Percentiles rank a stretch among this genome's conserved stretches.
phyloP scores from a whole-genome alignment of 2,113 vertebrate species.

The Petrocephalus zakoni region DNA sequence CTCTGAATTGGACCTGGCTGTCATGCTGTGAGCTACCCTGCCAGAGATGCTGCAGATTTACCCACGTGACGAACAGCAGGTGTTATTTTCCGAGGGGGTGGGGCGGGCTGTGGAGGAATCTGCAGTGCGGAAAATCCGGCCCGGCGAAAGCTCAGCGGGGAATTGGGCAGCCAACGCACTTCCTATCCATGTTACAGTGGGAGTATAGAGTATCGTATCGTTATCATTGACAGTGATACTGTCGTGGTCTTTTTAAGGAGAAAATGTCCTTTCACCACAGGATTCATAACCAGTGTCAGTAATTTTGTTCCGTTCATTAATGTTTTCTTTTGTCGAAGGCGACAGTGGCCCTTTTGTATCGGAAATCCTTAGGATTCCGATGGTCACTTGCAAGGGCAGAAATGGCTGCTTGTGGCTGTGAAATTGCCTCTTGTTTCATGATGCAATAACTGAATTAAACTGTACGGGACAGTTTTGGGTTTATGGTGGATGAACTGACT shows the following conservation, averaged over 20 bases:
- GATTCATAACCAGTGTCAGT: constrained; percentile 21
- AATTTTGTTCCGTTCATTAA: constrained; percentile 21
- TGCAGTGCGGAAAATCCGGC: constrained; percentile 36
- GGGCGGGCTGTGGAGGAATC: constrained; percentile 18
- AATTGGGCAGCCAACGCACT: constrained; percentile 22
- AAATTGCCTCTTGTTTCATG: constrained; percentile 20
- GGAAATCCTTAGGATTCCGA: constrained; percentile 19
- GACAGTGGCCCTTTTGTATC: constrained; percentile 15
- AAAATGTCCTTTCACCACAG: constrained; percentile 18
- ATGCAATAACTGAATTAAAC: constrained; percentile 26
- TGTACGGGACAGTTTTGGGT: background rate
- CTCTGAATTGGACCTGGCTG: background rate
- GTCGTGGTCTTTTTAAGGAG: constrained; percentile 10
- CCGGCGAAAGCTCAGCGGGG: constrained; percentile 18
- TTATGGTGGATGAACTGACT: background rate
- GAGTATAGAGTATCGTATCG: background rate
- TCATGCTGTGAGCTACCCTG: background rate
- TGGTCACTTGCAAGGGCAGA: constrained; percentile 19
- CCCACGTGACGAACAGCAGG: background rate
- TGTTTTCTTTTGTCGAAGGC: background rate
- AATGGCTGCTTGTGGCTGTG: constrained; percentile 14
- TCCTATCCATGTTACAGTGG: constrained; percentile 17
- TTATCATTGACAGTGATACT: background rate
- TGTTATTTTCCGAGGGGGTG: background rate
- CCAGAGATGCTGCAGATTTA: background rate